Evolutionary conservation across 1,140 invertebrate genomes (phyloP), one percentile per base, ranked within the genome.

Genomic region (Diprion similis): DNA sequence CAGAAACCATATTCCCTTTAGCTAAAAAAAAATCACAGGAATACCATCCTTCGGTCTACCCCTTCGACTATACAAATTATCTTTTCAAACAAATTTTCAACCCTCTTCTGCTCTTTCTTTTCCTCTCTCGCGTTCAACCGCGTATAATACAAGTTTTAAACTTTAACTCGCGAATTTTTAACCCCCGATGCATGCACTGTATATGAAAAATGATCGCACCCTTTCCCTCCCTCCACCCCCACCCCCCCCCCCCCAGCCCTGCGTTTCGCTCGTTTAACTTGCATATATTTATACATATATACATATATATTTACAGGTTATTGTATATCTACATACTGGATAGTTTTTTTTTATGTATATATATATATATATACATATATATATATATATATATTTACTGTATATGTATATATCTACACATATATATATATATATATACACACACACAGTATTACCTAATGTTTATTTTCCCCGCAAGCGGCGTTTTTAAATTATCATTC

Each of bases 401-500:
- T 46, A 45, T n/a, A 17, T 48, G 37, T 51, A 24, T 46, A 67
- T 68, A 47, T 70, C 10, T 71, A 71, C 66, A 18, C 10, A 8
- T 1, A 46, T 10, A 70, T 70, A 70, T 70, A 37, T 71, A 17
- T 66, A 66, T 66, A 72, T 66, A 65, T 64, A 64, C 17, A 64
- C 59, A 64, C 6, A 37, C 0, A 37, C 6, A 37, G 24, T 37
- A 37, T 37, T 37, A 47, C 66, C 73, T 80, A 83, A 84, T 85
- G 83, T 85, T 85, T 84, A 84, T 85, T 85, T 83, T 82, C 75
- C 24, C 80, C 83, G 77, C 83, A 84, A 86, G 82, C 81, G 79
- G 76, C 81, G 78, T 84, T 85, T 85, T 81, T 84, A 85, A 85
- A 85, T 84, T 84, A 84, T 83, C 79, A 80, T 77, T 77, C 73